Base-by-base conservation (phyloP, 2,888 invertebrate species). In the Tiliacea aurago region DNA sequence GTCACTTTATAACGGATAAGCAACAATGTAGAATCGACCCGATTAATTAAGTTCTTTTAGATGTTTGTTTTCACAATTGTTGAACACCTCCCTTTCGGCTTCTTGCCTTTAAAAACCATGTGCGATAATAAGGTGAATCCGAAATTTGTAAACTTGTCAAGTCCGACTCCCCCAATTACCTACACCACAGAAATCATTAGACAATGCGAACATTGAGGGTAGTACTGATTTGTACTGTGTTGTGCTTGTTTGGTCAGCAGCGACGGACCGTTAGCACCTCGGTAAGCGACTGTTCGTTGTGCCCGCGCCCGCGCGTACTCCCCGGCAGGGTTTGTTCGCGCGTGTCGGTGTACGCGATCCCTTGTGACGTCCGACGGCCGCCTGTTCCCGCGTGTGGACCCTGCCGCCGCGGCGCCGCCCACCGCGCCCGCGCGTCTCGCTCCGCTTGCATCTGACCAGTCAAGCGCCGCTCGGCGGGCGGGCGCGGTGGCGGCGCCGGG, bases 241-340 rank as follows among this genome's bases (percentile, higher is more conserved):
- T 95, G 93, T 95, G 95, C 95, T 96, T 96, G 95, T 95, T 95
- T 95, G 96, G 95, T 95, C 96, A 95, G 96, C 96, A 95, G 96
- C 96, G 91, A 95, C 95, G 96, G 96, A 95, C 94, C 95, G 95
- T 93, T 95, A 96, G 95, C 94, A 91, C 93, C 94, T 95, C 95
- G 96, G 96, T 96, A 96, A 96, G 96, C 95, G 93, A 93, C 90
- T 90, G 90, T 90, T 89, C 91, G 93, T 91, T 87, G 94, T 92
- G 91, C 90, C 92, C 90, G 93, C 91, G 90, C 93, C 91, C 93
- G 92, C 91, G 91, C 93, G 91, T 86, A 89, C 92, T 91, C 90
- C 91, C 91, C 76, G 81, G 84, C 89, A 89, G 92, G 93, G 93
- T 90, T 90, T 88, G 92, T 91, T 88, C 92, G 94, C 92, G 93